phyloP scores from a whole-genome alignment of 2,888 invertebrate species.

The Stenichneumon culpator region DNA sequence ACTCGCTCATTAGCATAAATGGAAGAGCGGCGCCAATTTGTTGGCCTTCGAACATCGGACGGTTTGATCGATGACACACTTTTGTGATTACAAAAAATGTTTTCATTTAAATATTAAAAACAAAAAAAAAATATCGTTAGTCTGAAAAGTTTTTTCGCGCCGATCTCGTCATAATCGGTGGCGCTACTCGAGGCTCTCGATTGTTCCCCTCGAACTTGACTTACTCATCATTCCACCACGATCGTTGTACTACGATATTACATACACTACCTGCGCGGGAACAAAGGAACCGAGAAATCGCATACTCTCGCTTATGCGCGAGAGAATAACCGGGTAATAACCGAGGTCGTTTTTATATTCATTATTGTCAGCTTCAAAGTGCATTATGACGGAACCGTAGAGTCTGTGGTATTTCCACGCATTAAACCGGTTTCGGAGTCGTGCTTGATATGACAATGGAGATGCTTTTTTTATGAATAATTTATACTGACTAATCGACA shows the following conservation, averaged over 20 bases:
- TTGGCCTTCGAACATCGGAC: background rate
- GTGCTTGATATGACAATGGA: slow-evolving; percentile 1
- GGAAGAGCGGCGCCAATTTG: background rate
- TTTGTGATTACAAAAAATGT: background rate
- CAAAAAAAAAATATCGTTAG: background rate
- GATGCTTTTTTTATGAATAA: slow-evolving; percentile 8
- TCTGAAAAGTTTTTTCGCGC: slow-evolving; percentile 1
- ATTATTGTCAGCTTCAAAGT: slow-evolving; percentile 26
- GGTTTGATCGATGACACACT: background rate
- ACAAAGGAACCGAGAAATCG: slow-evolving; percentile 41
- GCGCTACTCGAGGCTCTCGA: slow-evolving; percentile 1
- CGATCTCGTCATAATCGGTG: slow-evolving; percentile 7
- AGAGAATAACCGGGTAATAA: slow-evolving; percentile 30
- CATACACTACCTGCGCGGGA: background rate
- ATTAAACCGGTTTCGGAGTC: slow-evolving; percentile 48
- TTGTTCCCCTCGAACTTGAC: slow-evolving; percentile 53
- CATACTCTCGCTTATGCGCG: slow-evolving; percentile 13
- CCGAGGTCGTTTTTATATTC: slow-evolving; percentile 50
- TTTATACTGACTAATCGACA: slow-evolving; percentile 15
- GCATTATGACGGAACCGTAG: slow-evolving; percentile 32
- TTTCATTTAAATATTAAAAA: background rate
- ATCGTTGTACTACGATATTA: slow-evolving; percentile 12
- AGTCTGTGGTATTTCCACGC: slow-evolving; percentile 51
- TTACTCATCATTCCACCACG: slow-evolving; percentile 17
- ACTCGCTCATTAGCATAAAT: background rate